A percentile compares a stretch with the other conserved stretches of the same genome.
Conservation (phyloP, 2,888 invertebrate species). For the Chironomus tentans region DNA sequence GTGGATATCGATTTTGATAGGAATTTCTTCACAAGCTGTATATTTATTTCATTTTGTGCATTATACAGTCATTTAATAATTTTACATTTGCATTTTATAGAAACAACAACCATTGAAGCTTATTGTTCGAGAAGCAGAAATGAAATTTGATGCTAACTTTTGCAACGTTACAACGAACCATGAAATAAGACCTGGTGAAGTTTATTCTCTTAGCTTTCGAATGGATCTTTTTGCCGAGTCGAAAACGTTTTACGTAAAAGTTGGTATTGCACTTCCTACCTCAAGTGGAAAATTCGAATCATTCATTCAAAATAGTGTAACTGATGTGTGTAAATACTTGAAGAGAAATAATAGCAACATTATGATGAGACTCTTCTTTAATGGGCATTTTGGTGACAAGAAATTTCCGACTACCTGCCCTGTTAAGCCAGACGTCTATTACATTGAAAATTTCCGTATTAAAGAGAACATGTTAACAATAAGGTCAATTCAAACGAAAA, state of each 20-base stretch:
- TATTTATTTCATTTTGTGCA: background rate
- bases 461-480: background rate
- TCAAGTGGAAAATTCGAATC: background rate
- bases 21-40: background rate
- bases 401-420: background rate
- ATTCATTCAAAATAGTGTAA: background rate
- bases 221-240: background rate
- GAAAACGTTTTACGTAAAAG: background rate
- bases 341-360: background rate
- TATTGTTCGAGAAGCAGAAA: background rate
- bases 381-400: background rate
- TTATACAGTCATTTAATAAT: background rate
- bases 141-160: background rate
- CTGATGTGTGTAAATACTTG: constrained; percentile 4
- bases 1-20: background rate
- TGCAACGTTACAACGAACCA: background rate
- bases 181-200: background rate
- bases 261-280: background rate
- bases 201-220: background rate
- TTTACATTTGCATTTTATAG: too few relatives aligned
- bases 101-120: background rate
- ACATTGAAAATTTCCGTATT: background rate
- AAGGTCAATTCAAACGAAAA: background rate
- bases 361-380: background rate
- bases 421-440: background rate